Conservation (phyloP, 2,797 vertebrate genomes). For the Gephyroberyx darwinii region DNA sequence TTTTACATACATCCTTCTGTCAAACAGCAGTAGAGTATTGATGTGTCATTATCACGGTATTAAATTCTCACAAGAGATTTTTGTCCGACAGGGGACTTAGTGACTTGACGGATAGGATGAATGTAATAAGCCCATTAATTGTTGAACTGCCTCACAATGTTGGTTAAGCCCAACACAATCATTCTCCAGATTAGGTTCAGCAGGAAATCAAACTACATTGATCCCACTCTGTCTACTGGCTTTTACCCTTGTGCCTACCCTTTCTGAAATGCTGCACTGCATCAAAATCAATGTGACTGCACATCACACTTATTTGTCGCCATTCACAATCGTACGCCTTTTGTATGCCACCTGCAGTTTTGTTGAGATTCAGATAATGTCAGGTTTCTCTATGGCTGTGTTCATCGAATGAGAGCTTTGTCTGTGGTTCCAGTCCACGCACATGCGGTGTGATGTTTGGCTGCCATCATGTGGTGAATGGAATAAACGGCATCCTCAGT, state of each 20-base stretch:
- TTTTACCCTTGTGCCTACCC: conserved; percentile 16
- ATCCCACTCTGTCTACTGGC: conserved; percentile 22
- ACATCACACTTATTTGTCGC: too few species aligned
- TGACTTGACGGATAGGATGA: conserved; percentile 32
- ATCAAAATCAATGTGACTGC: conserved; percentile 12
- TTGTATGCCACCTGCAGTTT: neutral
- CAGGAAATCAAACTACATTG: conserved; percentile 60
- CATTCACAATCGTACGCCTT: neutral
- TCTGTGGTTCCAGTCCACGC: neutral
- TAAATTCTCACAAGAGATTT: conserved; percentile 25
- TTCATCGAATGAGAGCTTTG: conserved; percentile 4
- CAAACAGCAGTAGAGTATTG: conserved; percentile 33
- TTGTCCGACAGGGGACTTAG: conserved; percentile 10
- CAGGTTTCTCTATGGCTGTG: conserved; percentile 13
- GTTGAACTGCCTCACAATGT: conserved; percentile 32
- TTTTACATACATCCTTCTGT: neutral
- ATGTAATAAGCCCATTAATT: conserved; percentile 50
- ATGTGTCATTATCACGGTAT: conserved; percentile 38
- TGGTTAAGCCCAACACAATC: conserved; percentile 39
- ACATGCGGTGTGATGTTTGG: conserved; percentile 11
- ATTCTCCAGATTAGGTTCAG: conserved; percentile 45
- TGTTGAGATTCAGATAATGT: conserved; percentile 36
- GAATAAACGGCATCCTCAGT: conserved; percentile 5
- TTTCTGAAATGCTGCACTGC: conserved; percentile 5
- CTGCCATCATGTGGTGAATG: conserved; percentile 69